phyloP scores from a whole-genome alignment of 2,888 invertebrate genomes.

The Hanleya hanleyi region DNA sequence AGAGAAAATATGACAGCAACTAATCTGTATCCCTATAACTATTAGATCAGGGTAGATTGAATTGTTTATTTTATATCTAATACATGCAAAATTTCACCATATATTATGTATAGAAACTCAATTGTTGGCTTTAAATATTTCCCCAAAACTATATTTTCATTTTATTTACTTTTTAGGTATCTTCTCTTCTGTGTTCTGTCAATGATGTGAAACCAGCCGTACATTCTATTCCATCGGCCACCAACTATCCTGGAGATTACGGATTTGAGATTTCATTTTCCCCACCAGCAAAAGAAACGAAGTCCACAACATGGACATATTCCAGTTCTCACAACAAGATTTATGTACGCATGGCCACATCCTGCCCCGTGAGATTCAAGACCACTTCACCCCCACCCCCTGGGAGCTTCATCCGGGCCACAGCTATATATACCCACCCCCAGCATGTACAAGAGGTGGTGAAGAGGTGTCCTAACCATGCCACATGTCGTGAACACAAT shows the following conservation, averaged over 20 bases:
- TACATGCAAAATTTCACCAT: too few species aligned
- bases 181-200: too few species aligned
- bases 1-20: too few species aligned
- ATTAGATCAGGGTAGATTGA: too few species aligned
- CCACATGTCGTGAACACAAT: background rate
- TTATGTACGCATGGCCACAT: background rate
- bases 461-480: background rate
- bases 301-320: constrained; percentile 1
- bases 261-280: background rate
- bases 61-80: background rate
- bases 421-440: background rate
- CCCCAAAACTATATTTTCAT: too few species aligned
- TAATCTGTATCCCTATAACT: too few species aligned
- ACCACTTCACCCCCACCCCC: background rate
- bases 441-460: background rate
- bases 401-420: background rate
- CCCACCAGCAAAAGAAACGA: background rate
- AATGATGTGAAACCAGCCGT: too few species aligned
- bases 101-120: too few species aligned
- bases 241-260: background rate
- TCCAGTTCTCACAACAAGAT: background rate
- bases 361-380: background rate
- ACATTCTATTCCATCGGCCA: constrained; percentile 10
- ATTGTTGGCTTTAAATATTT: too few species aligned
- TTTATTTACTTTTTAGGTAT: too few species aligned